Base-by-base conservation (phyloP, 1,140 invertebrate genomes). In the Eupristina koningsbergeri region DNA sequence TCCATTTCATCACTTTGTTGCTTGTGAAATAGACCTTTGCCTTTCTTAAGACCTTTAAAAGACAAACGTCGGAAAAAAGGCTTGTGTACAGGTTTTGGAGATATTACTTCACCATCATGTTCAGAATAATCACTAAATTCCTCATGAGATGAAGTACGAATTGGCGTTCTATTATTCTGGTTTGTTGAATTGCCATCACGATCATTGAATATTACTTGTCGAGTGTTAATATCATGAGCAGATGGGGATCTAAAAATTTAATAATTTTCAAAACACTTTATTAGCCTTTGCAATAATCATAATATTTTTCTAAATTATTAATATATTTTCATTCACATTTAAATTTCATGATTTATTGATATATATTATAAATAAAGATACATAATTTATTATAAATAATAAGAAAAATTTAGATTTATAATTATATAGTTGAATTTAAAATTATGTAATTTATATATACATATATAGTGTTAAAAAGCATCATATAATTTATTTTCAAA, bases 1-100 rank as follows among this genome's bases (percentile, higher is more conserved):
- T 97, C 97, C 1, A 96, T 94, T 90, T 99, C 98, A 87, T 98
- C 97, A 0, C 97, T 97, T 89, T 97, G 95, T 87, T 98, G 97
- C 89, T 98, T 98, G 88, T 97, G 96, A 88, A 99, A 98, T 36
- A 98, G 93, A 61, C 95, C 94, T 90, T 96, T 96, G 29, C 96
- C 96, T 87, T 96, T 96, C 63, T 95, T 94, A 36, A 97, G 92
- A 61, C 96, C 97, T 89, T 98, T 98, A 86, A 98, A 98, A 22
- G 97, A 98, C 71, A 98, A 93, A 75, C 97, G 94, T 86, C 96
- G 93, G 86, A 97, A 96, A 89, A 96, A 95, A n/a, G 96, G 95
- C 90, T 96, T 97, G 84, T 96, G 96, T 84, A 94, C 93, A 77
- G 95, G 94, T 89, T 96, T 96, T 0, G 96, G 96, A 0, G 96